A percentile compares a stretch with the other conserved stretches of the same genome.
Conservation (phyloP, 2,888 invertebrate genomes). For the Hemithea aestivaria region DNA sequence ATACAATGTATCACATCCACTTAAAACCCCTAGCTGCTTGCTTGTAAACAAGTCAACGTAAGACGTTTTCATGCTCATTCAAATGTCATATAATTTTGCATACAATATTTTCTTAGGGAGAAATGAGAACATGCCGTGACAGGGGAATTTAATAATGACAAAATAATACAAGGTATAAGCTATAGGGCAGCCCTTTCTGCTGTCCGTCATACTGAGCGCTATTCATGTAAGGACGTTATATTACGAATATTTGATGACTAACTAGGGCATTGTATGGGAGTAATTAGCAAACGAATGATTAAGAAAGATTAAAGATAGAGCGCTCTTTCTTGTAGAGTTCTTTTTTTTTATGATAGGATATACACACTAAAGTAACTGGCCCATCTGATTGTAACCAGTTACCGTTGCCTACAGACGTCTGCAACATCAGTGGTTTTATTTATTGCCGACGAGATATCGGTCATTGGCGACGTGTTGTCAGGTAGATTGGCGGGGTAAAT, state of each 20-base stretch:
- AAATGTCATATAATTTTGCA: conserved; percentile 79
- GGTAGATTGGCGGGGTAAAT: no score
- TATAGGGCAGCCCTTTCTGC: conserved; percentile 76
- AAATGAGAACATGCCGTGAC: conserved; percentile 73
- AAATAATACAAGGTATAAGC: conserved; percentile 78
- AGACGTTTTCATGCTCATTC: conserved; percentile 72
- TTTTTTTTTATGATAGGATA: no score
- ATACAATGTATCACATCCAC: no score
- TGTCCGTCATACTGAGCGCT: conserved; percentile 75
- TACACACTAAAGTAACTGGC: no score
- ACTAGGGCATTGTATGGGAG: conserved; percentile 45
- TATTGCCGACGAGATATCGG: conserved; percentile 45
- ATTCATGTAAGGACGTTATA: conserved; percentile 74
- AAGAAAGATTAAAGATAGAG: no score
- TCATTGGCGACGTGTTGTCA: no score
- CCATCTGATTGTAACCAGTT: no score
- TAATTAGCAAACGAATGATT: no score
- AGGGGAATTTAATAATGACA: conserved; percentile 79
- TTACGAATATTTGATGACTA: conserved; percentile 70
- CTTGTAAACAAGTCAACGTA: conserved; percentile 60
- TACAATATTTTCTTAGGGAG: conserved; percentile 75
- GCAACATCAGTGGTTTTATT: no score
- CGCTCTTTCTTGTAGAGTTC: no score
- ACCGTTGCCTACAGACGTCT: conserved; percentile 66
- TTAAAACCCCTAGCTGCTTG: conserved; percentile 26